Percentiles rank a stretch among this genome's conserved stretches.
These are phyloP conservation scores for Troides helena DNA, from an alignment of 2,888 invertebrate genomes.

Conservation along the genomic window DNA sequence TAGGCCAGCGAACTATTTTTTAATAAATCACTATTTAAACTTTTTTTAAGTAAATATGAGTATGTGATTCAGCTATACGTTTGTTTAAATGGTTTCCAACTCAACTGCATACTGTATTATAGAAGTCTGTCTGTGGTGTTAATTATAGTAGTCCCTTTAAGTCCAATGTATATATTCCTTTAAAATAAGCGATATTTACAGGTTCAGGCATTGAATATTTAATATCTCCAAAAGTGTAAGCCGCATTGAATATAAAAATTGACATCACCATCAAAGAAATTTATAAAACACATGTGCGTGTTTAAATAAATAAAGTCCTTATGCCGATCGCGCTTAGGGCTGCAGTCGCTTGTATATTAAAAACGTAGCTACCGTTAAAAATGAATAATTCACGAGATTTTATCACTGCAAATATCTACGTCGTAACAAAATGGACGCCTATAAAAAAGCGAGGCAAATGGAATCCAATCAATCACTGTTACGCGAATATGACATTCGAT, in stretches of 20 bases:
- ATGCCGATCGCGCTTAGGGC: neutral
- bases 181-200: slow-evolving; percentile 14
- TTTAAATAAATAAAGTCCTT: slow-evolving; percentile 2
- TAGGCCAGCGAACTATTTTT: too few species aligned
- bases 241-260: slow-evolving; percentile 22
- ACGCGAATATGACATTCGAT: slow-evolving; percentile 46
- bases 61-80: too few species aligned
- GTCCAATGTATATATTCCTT: slow-evolving; percentile 9
- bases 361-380: slow-evolving; percentile 30
- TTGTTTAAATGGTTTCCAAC: too few species aligned
- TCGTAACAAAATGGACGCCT: slow-evolving; percentile 33
- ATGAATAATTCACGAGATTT: slow-evolving; percentile 41
- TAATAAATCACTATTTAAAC: too few species aligned
- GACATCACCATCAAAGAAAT: slow-evolving; percentile 23
- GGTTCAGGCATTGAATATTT: slow-evolving; percentile 12
- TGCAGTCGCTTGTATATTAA: slow-evolving; percentile 11
- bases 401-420: slow-evolving; percentile 37
- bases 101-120: neutral
- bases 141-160: slow-evolving; percentile 17
- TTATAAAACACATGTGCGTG: slow-evolving; percentile 2
- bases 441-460: slow-evolving; percentile 43
- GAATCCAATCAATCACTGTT: slow-evolving; percentile 52
- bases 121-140: slow-evolving; percentile 14
- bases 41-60: too few species aligned
- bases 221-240: slow-evolving; percentile 22